Evolutionary conservation across 2,113 vertebrate species (phyloP), one percentile per base, ranked within the genome.

Genomic region (Silurus asotus): DNA sequence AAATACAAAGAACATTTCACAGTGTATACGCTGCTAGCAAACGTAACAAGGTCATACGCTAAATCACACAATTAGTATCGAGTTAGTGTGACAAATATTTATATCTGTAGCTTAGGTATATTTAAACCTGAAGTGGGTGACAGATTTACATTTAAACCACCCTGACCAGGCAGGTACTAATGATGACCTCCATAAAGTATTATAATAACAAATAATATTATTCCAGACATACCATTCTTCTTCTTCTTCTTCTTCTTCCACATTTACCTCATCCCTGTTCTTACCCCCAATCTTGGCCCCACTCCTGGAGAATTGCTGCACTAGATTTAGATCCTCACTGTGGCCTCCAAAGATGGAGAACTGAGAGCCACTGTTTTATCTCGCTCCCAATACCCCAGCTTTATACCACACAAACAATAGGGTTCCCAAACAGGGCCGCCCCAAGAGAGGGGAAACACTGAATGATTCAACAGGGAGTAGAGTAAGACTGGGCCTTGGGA

Each of bases 271-370:
- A 53, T 53, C 49, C 13, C 45, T 19, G 51, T 69, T 25, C 53
- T 28, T 28, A 51, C 51, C 69, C 51, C 75, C 8, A 7, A 56
- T 83, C 13, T 55, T 70, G 8, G 53, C 20, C 8, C 51, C 28
- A 17, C 67, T 72, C 53, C 82, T 19, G 5, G 6, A 23, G 28
- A 37, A 72, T 28, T 51, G 25, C 82, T 9, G 25, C 64, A 82
- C 64, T 69, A 55, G 81, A 82, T 82, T 82, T 82, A 82, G 81
- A 65, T 81, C 58, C 23, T 37, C 11, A 20, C 55, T 49, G 49
- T 55, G 65, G 25, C 72, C 65, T 69, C 64, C 9, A 82, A 82
- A 69, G 81, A 56, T 8, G 6, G 0, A 23, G 49, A 37, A 51
- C 49, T 53, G 51, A 53, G n/a, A 82, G 62, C 65, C 64, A 83